phyloP scores from a whole-genome alignment of 2,797 vertebrate genomes.

The Tarsius wallacei region DNA sequence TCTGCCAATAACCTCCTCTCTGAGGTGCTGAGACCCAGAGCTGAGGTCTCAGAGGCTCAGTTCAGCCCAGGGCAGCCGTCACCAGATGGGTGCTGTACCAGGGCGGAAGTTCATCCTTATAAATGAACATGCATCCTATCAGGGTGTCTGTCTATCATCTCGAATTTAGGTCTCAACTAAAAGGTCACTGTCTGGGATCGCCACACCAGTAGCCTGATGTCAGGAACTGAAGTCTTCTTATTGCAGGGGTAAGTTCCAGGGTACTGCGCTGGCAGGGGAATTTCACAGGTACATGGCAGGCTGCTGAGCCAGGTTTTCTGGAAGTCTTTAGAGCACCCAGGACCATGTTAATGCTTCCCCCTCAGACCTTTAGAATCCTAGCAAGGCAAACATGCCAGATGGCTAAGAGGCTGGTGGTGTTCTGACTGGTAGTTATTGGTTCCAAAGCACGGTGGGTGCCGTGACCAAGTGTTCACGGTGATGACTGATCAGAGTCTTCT shows the following conservation, averaged over 20 bases:
- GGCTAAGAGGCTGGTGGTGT: not conserved
- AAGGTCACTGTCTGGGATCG: not conserved
- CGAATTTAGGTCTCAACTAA: not conserved
- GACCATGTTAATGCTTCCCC: not conserved
- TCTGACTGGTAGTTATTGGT: not conserved
- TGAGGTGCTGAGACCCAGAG: no score
- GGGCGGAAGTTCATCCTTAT: no score
- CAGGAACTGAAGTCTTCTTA: not conserved
- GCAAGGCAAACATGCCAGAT: not conserved
- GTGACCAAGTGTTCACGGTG: not conserved
- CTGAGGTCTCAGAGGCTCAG: no score
- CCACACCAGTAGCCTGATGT: not conserved
- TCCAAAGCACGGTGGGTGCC: not conserved
- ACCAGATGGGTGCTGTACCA: no score
- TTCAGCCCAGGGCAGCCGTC: no score
- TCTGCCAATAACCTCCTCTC: no score
- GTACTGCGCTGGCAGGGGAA: not conserved
- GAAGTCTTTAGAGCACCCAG: not conserved
- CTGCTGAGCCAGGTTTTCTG: not conserved
- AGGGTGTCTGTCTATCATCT: not conserved
- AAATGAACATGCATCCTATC: no score
- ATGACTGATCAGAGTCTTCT: constrained; percentile 3
- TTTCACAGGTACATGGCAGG: not conserved
- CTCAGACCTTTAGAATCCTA: not conserved
- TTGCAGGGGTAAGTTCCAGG: not conserved